phyloP scores from a whole-genome alignment of 2,113 vertebrate species.

The Diphyllodes magnificus region DNA sequence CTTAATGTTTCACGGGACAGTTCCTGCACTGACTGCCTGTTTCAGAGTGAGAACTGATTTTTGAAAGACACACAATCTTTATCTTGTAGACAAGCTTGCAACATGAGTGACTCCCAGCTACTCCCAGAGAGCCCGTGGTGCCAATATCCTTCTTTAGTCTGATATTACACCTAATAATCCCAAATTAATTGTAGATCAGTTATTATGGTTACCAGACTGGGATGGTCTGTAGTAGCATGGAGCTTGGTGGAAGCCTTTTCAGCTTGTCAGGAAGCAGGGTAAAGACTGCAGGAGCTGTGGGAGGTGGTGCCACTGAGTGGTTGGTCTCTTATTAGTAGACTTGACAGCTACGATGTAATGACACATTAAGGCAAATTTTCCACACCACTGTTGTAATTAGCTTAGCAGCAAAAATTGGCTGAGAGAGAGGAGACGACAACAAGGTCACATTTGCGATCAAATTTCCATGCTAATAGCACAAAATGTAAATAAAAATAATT shows the following conservation, averaged over 20 bases:
- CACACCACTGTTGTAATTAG: not conserved
- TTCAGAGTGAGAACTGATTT: not conserved
- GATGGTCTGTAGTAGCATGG: not conserved
- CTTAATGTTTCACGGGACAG: not conserved
- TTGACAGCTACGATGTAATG: not conserved
- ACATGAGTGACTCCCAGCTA: not conserved
- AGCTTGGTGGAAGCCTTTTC: not conserved
- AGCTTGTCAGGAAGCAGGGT: not conserved
- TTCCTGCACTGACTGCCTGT: not conserved
- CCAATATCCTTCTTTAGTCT: not conserved
- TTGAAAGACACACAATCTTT: not conserved
- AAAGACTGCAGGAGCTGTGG: not conserved
- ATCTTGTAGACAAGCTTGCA: not conserved
- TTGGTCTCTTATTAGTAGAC: not conserved
- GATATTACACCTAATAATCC: not conserved
- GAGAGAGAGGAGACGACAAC: fast-evolving
- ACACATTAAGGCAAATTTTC: not conserved
- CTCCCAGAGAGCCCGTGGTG: not conserved
- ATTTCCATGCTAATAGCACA: not conserved
- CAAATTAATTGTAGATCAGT: not conserved
- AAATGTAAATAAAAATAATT: not conserved
- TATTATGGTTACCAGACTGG: not conserved
- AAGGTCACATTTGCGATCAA: not conserved
- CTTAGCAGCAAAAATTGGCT: not conserved
- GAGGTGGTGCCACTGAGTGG: not conserved